These are phyloP conservation scores for Dendrocincla tyrannina DNA, from an alignment of 2,797 vertebrate genomes.

Conservation along the genomic window DNA sequence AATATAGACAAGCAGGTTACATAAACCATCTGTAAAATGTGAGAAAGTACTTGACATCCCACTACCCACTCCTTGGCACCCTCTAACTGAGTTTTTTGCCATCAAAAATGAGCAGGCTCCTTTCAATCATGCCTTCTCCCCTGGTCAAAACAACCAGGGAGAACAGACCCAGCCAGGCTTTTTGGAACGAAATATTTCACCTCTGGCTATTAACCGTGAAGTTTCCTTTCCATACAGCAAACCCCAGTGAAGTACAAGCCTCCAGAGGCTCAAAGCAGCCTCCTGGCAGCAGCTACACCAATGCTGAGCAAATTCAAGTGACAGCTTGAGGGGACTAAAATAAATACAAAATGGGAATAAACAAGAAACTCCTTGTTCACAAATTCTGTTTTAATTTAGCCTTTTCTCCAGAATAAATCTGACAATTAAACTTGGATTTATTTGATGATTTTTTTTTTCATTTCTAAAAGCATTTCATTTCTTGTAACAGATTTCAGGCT, in stretches of 20 bases:
- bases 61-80: slow-evolving; percentile 22
- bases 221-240: neutral
- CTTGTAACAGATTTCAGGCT: neutral
- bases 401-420: neutral
- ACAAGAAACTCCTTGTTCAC: neutral
- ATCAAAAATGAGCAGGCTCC: neutral
- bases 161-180: neutral
- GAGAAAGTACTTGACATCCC: slow-evolving; percentile 49
- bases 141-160: neutral
- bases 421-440: neutral
- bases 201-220: neutral
- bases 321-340: neutral
- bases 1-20: slow-evolving; percentile 29
- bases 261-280: neutral
- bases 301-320: neutral
- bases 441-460: rapidly evolving
- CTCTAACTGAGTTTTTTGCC: neutral
- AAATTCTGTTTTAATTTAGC: neutral
- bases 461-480: neutral
- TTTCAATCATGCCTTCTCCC: neutral
- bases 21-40: slow-evolving; percentile 38
- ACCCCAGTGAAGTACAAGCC: neutral
- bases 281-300: neutral
- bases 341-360: neutral
- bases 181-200: neutral